These are phyloP conservation scores for Rhaphigaster nebulosa DNA, from an alignment of 2,888 invertebrate genomes.

Conservation along the genomic window DNA sequence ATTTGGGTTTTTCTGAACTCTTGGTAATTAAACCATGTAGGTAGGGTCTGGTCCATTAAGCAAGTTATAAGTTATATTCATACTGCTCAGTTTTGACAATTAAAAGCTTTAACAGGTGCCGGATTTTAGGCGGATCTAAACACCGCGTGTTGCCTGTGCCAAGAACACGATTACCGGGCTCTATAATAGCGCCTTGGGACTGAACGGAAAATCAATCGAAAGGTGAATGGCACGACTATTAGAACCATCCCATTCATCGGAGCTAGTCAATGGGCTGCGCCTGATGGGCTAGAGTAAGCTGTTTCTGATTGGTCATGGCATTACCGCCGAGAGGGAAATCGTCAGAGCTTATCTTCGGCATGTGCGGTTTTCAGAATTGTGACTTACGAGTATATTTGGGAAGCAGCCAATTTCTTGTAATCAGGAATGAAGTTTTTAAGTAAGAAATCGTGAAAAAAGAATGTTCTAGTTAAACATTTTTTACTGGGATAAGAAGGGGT, in stretches of 20 bases:
- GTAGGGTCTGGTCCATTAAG: too few relatives aligned
- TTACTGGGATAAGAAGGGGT: too few relatives aligned
- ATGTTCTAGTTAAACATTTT: too few relatives aligned
- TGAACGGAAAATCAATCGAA: constrained; percentile 38
- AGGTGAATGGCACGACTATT: constrained; percentile 44
- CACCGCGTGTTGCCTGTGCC: not conserved
- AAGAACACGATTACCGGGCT: not conserved
- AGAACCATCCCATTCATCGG: constrained; percentile 11
- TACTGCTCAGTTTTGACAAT: not conserved
- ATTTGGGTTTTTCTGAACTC: too few relatives aligned
- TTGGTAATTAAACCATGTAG: too few relatives aligned
- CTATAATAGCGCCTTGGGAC: not conserved
- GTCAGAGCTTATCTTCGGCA: not conserved
- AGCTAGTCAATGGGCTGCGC: not conserved
- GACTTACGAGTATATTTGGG: not conserved
- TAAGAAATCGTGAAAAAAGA: not conserved
- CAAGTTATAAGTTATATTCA: not conserved
- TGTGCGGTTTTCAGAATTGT: not conserved
- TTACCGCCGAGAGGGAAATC: not conserved
- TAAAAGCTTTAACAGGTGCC: not conserved
- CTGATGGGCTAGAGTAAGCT: not conserved
- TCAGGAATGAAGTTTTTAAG: not conserved
- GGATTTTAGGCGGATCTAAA: not conserved
- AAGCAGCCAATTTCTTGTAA: not conserved
- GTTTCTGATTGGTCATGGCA: constrained; percentile 1